phyloP scores from a whole-genome alignment of 2,888 invertebrate genomes.

The Trimorus sp. region DNA sequence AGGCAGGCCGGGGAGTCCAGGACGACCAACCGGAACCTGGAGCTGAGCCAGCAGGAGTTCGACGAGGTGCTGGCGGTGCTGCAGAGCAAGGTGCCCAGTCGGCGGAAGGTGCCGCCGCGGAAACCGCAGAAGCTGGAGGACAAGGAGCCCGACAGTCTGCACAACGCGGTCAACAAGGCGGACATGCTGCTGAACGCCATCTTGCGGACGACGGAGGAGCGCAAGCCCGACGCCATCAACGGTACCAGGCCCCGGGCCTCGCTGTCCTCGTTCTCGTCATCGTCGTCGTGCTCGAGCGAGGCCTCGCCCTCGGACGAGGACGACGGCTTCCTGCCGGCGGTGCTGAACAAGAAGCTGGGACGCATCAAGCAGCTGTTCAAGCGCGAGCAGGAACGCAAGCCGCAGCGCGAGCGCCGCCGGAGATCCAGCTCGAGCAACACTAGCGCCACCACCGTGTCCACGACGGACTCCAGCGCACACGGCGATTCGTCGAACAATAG shows the following conservation, averaged over 20 bases:
- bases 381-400: slow-evolving; percentile 65
- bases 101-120: slow-evolving; percentile 65
- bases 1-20: slow-evolving; percentile 52
- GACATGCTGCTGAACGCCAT: slow-evolving; percentile 84
- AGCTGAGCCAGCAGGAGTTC: slow-evolving; percentile 80
- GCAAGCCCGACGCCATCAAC: slow-evolving; percentile 68
- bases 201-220: slow-evolving; percentile 76
- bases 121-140: slow-evolving; percentile 42
- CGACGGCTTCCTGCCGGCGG: slow-evolving; percentile 73
- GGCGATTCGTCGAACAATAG: slow-evolving; percentile 69
- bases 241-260: slow-evolving; percentile 69
- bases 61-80: slow-evolving; percentile 81
- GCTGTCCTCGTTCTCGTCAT: slow-evolving; percentile 26
- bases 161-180: slow-evolving; percentile 79
- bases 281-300: slow-evolving; percentile 43
- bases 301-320: slow-evolving; percentile 67
- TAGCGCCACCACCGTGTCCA: slow-evolving; percentile 7
- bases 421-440: slow-evolving; percentile 16
- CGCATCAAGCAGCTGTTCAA: slow-evolving; percentile 77
- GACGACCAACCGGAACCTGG: slow-evolving; percentile 79
- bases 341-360: slow-evolving; percentile 75
- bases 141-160: slow-evolving; percentile 51
- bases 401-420: slow-evolving; percentile 25
- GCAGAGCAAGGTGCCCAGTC: slow-evolving; percentile 76
- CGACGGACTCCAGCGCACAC: slow-evolving; percentile 67